Evolutionary conservation across 2,113 vertebrate species (phyloP), one percentile per base, ranked within the genome.

Genomic region (Xenopus laevis): DNA sequence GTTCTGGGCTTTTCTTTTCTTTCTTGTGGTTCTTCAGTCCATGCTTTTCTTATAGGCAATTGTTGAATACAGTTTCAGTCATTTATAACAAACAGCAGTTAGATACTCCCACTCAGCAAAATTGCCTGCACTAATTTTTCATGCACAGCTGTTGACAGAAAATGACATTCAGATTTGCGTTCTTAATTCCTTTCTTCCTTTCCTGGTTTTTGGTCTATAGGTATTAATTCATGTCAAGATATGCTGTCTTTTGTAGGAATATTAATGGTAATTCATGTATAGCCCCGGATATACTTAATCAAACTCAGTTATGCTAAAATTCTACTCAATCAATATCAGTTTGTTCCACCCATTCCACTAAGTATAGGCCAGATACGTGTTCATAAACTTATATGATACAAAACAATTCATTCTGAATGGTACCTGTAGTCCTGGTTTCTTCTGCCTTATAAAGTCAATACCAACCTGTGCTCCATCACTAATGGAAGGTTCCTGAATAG

Each of bases 151-250:
- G 13, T 69, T 53, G 66, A 76, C 65, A 62, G 27, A 45, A 63
- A 68, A 45, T 55, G 73, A 69, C 73, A 76, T 76, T 40, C 65
- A 76, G 65, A 68, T 69, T 63, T 69, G 73, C 33, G n/a, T 70
- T 44, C n/a, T 70, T 70, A 70, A 70, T 58, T 70, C 33, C 47
- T 63, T 62, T 40, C 53, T 23, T 65, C 40, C 53, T 62, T 70
- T 75, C 10, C 58, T 69, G 27, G 53, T 44, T 9, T 18, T 23
- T 30, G n/a, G 46, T 63, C 61, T 45, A 66, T 55, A 20, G 66
- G 27, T 30, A 68, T 69, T 76, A n/a, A 44, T 23, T 62, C 23
- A 23, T 69, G 18, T 30, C 27, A 53, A 12, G 13, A 44, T 59
- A 7, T 46, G 5, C 57, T 12, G 27, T 40, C 23, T 30, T 59